phyloP scores from a whole-genome alignment of 23 tunicate genomes.

The Ascidia mentula region DNA sequence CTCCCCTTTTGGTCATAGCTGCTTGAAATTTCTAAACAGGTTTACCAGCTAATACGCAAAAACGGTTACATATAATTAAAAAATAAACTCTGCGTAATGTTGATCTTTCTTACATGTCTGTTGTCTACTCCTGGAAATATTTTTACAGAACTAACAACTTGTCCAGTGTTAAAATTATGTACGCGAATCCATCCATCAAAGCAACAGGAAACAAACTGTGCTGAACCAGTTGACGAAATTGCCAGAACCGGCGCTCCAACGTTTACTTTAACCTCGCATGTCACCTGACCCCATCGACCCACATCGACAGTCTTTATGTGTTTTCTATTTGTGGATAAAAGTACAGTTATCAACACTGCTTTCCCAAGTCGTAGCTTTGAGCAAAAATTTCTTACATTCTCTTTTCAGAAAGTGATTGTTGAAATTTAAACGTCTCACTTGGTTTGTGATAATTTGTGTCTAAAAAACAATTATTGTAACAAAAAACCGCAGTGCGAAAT shows the following conservation, averaged over 20 bases:
- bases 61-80: neutral
- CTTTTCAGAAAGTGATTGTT: neutral
- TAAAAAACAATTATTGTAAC: neutral
- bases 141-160: neutral
- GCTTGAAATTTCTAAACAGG: slow-evolving; percentile 32
- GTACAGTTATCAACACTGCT: no score
- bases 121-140: neutral
- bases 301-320: slow-evolving; percentile 1
- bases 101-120: neutral
- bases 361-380: neutral
- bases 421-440: neutral
- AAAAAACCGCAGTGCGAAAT: no score
- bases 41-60: neutral
- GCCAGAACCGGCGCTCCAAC: slow-evolving; percentile 22
- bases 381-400: neutral
- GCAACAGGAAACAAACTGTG: slow-evolving; percentile 13
- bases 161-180: slow-evolving; percentile 15
- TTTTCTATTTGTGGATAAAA: no score
- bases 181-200: slow-evolving; percentile 14
- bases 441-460: neutral
- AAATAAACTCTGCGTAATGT: no score
- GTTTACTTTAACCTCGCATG: neutral
- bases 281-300: neutral
- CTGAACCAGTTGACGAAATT: neutral
- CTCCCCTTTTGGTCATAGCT: slow-evolving; percentile 22